Base-by-base conservation (phyloP, 2,888 invertebrate species). In the Frankliniella intonsa region DNA sequence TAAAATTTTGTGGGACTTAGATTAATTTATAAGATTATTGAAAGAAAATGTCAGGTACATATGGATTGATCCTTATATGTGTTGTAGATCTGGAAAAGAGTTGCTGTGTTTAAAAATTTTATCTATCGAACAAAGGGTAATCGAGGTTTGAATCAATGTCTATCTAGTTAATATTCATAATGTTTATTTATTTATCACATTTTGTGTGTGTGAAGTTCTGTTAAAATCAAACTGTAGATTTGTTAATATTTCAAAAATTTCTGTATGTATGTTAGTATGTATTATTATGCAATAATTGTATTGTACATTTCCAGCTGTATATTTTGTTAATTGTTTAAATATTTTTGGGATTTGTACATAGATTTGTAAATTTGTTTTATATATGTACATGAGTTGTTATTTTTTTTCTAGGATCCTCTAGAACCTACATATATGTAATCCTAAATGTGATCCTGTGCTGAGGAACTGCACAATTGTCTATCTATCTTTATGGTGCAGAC, bases 231-330 rank as follows among this genome's bases (percentile, higher is more conserved):
- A 22, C 25, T 76, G 69, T 76, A 76, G 22, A 76, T 76, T 76
- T 76, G 69, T 76, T 76, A 12, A 76, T 76, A 76, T 76, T 9
- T 76, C 10, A 76, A 76, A 76, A 76, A 12, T 76, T 76, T 76
- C 22, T 76, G 69, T 76, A 76, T 76, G 69, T 25, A 25, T 76
- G 69, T 76, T 38, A 38, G 38, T 38, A 38, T 38, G 38, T 38
- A 38, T 38, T 38, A 76, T 25, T 25, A 25, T 22, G 9, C 12
- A 25, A 76, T 25, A 76, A 12, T 76, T 22, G 69, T 76, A 76
- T 76, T 76, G 69, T 76, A 76, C 69, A 76, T 76, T 76, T 76
- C 25, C 69, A 76, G 69, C 10, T 76, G 69, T 76, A 76, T 76
- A 76, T 76, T 76, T 76, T 76, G 69, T 76, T 76, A 10, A 76